Conservation (phyloP, 2,888 invertebrate species). For the Dicyrtomina minuta region DNA sequence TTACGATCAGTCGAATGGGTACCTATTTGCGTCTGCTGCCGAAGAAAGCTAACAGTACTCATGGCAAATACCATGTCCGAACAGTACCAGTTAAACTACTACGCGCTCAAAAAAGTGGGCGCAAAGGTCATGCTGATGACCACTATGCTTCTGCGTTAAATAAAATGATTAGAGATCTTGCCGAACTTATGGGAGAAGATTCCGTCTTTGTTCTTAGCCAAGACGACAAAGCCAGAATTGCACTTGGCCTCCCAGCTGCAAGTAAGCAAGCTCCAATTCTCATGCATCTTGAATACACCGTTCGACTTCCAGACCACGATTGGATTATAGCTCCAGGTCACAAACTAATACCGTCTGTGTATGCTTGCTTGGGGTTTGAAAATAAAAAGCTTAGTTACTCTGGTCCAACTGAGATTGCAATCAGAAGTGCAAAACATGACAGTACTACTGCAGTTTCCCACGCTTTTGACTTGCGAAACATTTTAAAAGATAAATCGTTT, state of each 20-base stretch:
- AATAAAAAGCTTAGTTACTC: no score
- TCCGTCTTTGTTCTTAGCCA: slow-evolving; percentile 1
- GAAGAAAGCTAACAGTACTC: background rate
- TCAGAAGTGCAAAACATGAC: slow-evolving; percentile 55
- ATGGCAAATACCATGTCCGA: slow-evolving; percentile 20
- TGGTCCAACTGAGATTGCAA: slow-evolving; percentile 58
- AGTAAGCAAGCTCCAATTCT: slow-evolving; percentile 56
- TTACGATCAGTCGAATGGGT: slow-evolving; percentile 12
- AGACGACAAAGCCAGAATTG: slow-evolving; percentile 50
- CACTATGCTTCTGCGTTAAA: slow-evolving; percentile 23
- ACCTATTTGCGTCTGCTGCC: slow-evolving; percentile 23
- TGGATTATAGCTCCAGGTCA: slow-evolving; percentile 54
- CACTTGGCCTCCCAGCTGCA: slow-evolving; percentile 57
- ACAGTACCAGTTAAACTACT: slow-evolving; percentile 25
- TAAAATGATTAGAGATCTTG: slow-evolving; percentile 9
- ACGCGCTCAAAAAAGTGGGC: slow-evolving; percentile 2
- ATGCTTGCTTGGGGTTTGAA: slow-evolving; percentile 53
- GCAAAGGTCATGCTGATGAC: slow-evolving; percentile 8
- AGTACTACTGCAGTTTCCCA: slow-evolving; percentile 54
- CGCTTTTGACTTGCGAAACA: slow-evolving; percentile 51
- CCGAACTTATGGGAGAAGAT: slow-evolving; percentile 17
- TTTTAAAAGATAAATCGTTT: no score
- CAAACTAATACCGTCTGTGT: slow-evolving; percentile 55
- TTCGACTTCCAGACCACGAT: slow-evolving; percentile 55
- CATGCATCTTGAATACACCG: slow-evolving; percentile 54